Conservation (phyloP, 2,888 invertebrate genomes). For the Parochlus steinenii region DNA sequence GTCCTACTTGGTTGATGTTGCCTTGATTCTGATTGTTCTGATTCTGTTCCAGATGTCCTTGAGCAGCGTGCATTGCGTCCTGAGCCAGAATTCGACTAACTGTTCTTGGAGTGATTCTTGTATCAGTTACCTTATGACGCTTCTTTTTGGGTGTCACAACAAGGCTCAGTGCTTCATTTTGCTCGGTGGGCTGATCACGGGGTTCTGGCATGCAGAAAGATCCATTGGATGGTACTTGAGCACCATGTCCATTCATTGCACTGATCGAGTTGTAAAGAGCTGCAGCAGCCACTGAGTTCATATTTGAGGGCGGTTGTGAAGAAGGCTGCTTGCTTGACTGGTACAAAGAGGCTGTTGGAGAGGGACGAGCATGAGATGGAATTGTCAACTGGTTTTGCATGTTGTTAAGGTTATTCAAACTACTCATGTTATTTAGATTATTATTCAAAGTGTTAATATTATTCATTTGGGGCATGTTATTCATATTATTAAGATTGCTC, state of each 20-base stretch:
- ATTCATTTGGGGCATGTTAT: too few relatives aligned
- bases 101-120: conserved; percentile 78
- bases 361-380: conserved; percentile 48
- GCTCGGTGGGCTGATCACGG: conserved; percentile 60
- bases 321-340: conserved; percentile 64
- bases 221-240: conserved; percentile 18
- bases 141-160: conserved; percentile 94
- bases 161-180: conserved; percentile 85
- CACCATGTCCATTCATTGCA: conserved; percentile 33
- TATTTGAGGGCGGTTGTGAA: conserved; percentile 17
- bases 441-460: too few relatives aligned
- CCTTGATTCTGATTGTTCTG: conserved; percentile 5
- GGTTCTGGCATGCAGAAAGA: conserved; percentile 40
- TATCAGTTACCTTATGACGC: conserved; percentile 92
- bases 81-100: conserved; percentile 73
- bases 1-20: conserved; percentile 17
- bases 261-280: conserved; percentile 49
- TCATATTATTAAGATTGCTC: conserved; percentile 20
- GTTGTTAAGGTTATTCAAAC: conserved; percentile 25
- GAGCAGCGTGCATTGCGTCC: conserved; percentile 50
- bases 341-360: conserved; percentile 58
- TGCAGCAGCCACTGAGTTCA: conserved; percentile 37
- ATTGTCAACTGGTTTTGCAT: conserved; percentile 35
- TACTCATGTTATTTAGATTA: conserved; percentile 14
- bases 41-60: conserved; percentile 4